Percentiles rank a stretch among this genome's conserved stretches.
Conservation (phyloP, 2,113 vertebrate species). For the Crotalus tigris region DNA sequence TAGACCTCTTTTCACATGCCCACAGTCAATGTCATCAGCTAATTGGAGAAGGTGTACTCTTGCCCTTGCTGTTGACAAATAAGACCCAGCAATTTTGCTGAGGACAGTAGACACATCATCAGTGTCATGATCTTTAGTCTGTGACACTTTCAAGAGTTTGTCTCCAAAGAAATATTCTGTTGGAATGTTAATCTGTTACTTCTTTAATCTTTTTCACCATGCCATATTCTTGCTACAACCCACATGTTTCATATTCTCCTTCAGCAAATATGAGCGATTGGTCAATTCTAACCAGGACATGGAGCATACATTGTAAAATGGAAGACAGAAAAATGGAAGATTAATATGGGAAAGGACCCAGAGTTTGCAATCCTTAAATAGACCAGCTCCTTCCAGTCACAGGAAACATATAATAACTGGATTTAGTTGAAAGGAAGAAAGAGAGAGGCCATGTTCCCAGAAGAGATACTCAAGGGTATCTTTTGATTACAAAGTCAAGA, state of each 20-base stretch:
- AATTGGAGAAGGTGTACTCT: slow-evolving; percentile 46
- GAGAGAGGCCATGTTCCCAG: not conserved
- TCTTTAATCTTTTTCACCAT: slow-evolving; percentile 72
- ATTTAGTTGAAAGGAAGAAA: not conserved
- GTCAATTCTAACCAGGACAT: slow-evolving; percentile 58
- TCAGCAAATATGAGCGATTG: slow-evolving; percentile 57
- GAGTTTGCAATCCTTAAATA: not conserved
- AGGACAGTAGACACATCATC: slow-evolving; percentile 64
- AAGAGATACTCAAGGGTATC: not conserved
- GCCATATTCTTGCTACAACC: slow-evolving; percentile 69
- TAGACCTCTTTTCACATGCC: slow-evolving; percentile 41
- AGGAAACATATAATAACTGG: not conserved
- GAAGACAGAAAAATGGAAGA: not conserved
- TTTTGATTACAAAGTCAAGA: not conserved
- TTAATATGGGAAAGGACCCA: not conserved
- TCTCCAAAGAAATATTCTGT: slow-evolving; percentile 68
- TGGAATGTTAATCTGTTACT: slow-evolving; percentile 74
- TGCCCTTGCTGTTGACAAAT: slow-evolving; percentile 49
- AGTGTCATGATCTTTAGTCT: slow-evolving; percentile 66
- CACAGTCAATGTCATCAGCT: slow-evolving; percentile 50
- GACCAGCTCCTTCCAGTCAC: not conserved
- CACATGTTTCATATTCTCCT: slow-evolving; percentile 65
- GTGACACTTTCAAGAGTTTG: slow-evolving; percentile 62
- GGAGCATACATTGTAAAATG: slow-evolving; percentile 29
- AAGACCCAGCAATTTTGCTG: slow-evolving; percentile 61